A percentile compares a stretch with the other conserved stretches of the same genome.
Evolutionary conservation across 2,888 invertebrate genomes (phyloP).

Genomic region (Cancer borealis): DNA sequence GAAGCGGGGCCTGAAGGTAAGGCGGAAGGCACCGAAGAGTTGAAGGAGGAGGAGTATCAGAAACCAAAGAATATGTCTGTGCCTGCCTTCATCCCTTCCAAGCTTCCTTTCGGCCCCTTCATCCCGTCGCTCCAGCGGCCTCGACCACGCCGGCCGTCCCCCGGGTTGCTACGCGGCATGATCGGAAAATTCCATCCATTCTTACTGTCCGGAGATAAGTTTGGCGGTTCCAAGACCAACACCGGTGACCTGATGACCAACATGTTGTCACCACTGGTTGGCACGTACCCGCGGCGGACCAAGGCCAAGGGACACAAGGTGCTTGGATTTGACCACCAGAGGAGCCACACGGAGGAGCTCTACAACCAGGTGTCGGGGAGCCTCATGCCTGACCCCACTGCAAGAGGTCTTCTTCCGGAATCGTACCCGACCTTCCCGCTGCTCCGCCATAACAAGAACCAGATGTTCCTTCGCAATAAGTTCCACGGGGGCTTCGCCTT

Average conservation of each 20-base stretch:
- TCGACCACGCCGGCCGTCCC: background rate
- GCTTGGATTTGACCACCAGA: slow-evolving; percentile 59
- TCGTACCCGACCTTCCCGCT: slow-evolving; percentile 47
- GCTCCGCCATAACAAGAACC: slow-evolving; percentile 36
- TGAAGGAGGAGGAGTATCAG: background rate
- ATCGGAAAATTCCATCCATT: slow-evolving; percentile 55
- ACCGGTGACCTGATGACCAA: slow-evolving; percentile 64
- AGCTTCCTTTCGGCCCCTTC: slow-evolving; percentile 71
- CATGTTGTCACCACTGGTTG: slow-evolving; percentile 62
- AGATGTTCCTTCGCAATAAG: slow-evolving; percentile 61
- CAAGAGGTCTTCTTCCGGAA: background rate
- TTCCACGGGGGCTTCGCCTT: slow-evolving; percentile 59
- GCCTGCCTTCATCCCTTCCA: slow-evolving; percentile 66
- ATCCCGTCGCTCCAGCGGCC: slow-evolving; percentile 23
- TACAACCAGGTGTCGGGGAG: slow-evolving; percentile 62
- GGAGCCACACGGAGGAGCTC: slow-evolving; percentile 67
- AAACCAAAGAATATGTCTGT: background rate
- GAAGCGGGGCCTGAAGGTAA: background rate
- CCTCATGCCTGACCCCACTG: slow-evolving; percentile 36
- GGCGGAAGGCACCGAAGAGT: background rate
- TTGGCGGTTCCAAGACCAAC: slow-evolving; percentile 23
- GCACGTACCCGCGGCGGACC: slow-evolving; percentile 26
- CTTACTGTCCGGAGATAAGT: slow-evolving; percentile 46
- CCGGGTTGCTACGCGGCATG: background rate
- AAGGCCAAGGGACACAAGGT: slow-evolving; percentile 54